Base-by-base conservation (phyloP, 1,140 invertebrate genomes). In the Araneus ventricosus region DNA sequence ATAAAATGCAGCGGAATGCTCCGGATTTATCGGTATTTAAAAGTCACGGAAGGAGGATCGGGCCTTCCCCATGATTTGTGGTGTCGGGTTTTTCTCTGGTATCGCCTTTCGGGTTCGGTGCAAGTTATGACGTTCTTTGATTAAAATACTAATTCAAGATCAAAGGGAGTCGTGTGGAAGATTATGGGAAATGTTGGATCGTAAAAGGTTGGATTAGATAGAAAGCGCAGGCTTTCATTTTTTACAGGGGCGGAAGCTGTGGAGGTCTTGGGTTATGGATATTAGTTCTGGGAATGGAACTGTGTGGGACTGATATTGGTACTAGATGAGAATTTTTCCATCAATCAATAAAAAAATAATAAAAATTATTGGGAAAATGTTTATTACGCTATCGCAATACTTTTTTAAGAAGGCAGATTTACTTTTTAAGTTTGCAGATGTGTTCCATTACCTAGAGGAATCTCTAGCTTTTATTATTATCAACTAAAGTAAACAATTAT, bases 101-200 rank as follows among this genome's bases (percentile, higher is more conserved):
- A 27, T 70, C 27, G 4, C 67, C 27, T 34, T 30, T 27, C 34
- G 6, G 17, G 4, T 34, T 30, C 34, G 4, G 17, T 34, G 70
- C 30, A 37, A 37, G 70, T 75, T 75, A 75, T 75, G 70, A 75
- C 70, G 70, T 75, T 20, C 70, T 75, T 75, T 75, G 70, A 75
- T 75, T 75, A 75, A 75, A 75, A 75, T 75, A 75, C 30, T 75
- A 75, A 75, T 75, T 75, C 70, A 75, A 20, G 70, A 75, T 75
- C 70, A 34, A 75, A 37, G 70, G 70, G 30, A 20, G 1, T 30
- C 7, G 63, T 27, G 3, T 17, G 30, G 34, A 75, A 75, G 34
- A 34, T 75, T 75, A 75, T 75, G 30, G 10, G 27, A 4, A 75
- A 34, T 75, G 70, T 4, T 5, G 70, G 30, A 75, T 75, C 67